A percentile compares a stretch with the other conserved stretches of the same genome.
Conservation (phyloP, 2,888 invertebrate species). For the Diaprepes abbreviatus region DNA sequence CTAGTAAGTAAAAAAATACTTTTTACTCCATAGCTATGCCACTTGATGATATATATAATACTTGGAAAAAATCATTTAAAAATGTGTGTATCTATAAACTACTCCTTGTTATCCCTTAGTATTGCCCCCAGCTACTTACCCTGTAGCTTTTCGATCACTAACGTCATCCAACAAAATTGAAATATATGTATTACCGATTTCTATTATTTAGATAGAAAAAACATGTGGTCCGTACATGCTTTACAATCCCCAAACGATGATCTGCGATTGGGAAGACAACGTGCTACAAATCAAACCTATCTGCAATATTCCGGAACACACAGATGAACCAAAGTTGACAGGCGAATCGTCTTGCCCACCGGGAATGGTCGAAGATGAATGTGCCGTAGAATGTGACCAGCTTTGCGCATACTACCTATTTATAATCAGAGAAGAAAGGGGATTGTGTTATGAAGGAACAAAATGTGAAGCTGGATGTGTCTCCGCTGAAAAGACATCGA, state of each 20-base stretch:
- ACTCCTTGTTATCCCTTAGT: too few species aligned
- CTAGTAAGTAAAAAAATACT: slow-evolving; percentile 47
- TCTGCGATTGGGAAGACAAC: slow-evolving; percentile 67
- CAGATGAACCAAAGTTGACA: background rate
- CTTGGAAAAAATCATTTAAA: too few species aligned
- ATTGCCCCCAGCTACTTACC: too few species aligned
- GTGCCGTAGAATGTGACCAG: slow-evolving; percentile 80
- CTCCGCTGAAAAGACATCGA: slow-evolving; percentile 54
- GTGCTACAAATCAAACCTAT: slow-evolving; percentile 74
- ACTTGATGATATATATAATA: too few species aligned
- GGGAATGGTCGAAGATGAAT: slow-evolving; percentile 75
- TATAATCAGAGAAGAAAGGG: slow-evolving; percentile 61
- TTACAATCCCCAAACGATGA: slow-evolving; percentile 76
- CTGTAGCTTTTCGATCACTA: too few species aligned
- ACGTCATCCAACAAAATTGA: too few species aligned
- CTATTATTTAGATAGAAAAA: slow-evolving; percentile 72
- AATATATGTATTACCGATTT: too few species aligned
- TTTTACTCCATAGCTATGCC: too few species aligned
- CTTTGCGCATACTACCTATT: slow-evolving; percentile 78
- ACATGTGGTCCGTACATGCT: slow-evolving; percentile 75
- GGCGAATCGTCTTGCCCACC: slow-evolving; percentile 57
- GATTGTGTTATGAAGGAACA: slow-evolving; percentile 67
- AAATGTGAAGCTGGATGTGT: slow-evolving; percentile 65
- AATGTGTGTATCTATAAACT: too few species aligned
- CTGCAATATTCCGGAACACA: slow-evolving; percentile 64